Evolutionary conservation across 2,888 invertebrate species (phyloP), one percentile per base, ranked within the genome.

Genomic region (Drosophila limbata): DNA sequence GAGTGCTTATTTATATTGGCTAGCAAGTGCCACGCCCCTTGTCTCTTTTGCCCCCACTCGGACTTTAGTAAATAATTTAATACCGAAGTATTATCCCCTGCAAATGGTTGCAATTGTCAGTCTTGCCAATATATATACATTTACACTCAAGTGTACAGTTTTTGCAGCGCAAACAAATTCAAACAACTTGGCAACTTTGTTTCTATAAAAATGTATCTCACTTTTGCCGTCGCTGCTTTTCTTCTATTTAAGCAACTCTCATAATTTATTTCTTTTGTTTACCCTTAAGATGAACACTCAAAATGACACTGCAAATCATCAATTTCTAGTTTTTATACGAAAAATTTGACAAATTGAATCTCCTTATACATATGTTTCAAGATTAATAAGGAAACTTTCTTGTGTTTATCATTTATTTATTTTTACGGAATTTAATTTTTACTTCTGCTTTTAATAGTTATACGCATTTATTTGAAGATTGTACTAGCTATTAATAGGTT

Each of bases 1-100:
- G 72, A 86, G 81, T 86, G 84, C 68, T 86, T 88, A 86, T 86
- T 86, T 81, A 73, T 73, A 77, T 86, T 88, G 77, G 69, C 63
- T 61, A 67, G 70, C 73, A 21, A 67, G 69, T 64, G 66, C 66
- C 79, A 71, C 70, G 67, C 70, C 61, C 52, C 13, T 61, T 37
- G 42, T 8, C 25, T 62, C 51, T 63, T 31, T 33, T 15, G 19
- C 11, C 15, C 40, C 21, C 13, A 33, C n/a, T 3, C 17, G 10
- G 55, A 50, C 45, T 52, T 37, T 48, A 31, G 63, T 47, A 73
- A 71, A 81, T 75, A 77, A 84, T 81, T 79, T 69, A 69, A 81
- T 73, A 70, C 65, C 87, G 73, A 85, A 62, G 85, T 70, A 88
- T 88, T 72, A 77, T 78, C 60, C 31, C 10, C 53, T 25, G 15